A percentile compares a stretch with the other conserved stretches of the same genome.
These are phyloP conservation scores for Lycia hirtaria DNA, from an alignment of 2,888 invertebrate species.

Conservation along the genomic window DNA sequence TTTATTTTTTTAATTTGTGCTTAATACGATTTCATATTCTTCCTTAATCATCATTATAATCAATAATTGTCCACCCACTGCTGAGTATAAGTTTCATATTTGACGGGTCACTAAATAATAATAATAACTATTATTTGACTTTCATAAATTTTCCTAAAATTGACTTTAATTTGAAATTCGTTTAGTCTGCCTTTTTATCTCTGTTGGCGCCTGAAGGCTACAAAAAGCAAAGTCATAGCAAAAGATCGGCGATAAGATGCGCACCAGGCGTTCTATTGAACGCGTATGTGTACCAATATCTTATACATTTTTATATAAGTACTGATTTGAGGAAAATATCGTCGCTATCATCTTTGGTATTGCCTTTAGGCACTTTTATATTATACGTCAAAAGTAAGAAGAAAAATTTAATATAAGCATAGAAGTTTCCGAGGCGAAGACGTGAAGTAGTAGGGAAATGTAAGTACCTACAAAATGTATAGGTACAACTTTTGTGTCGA, in stretches of 20 bases:
- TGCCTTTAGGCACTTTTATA: background rate
- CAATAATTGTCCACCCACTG: too few species aligned
- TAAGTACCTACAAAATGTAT: too few species aligned
- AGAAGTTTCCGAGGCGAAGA: background rate
- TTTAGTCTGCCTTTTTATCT: conserved; percentile 22
- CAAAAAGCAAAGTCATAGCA: conserved; percentile 23
- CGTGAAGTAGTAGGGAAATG: too few species aligned
- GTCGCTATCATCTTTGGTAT: background rate
- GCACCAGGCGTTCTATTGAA: conserved; percentile 15
- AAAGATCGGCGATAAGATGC: conserved; percentile 12
- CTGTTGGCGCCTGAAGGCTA: conserved; percentile 32
- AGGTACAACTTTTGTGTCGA: too few species aligned
- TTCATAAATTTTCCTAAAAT: too few species aligned
- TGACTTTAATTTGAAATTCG: too few species aligned
- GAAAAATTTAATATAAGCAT: background rate
- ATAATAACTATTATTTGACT: too few species aligned
- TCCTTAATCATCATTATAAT: too few species aligned
- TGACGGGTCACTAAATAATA: too few species aligned
- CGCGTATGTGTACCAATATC: conserved; percentile 8
- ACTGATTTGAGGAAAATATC: conserved; percentile 5
- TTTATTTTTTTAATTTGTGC: too few species aligned
- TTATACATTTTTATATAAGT: conserved; percentile 18
- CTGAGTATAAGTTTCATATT: too few species aligned
- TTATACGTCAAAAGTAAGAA: background rate
- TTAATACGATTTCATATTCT: too few species aligned